These are phyloP conservation scores for Drosophila demipolita DNA, from an alignment of 2,888 invertebrate genomes.

Conservation along the genomic window DNA sequence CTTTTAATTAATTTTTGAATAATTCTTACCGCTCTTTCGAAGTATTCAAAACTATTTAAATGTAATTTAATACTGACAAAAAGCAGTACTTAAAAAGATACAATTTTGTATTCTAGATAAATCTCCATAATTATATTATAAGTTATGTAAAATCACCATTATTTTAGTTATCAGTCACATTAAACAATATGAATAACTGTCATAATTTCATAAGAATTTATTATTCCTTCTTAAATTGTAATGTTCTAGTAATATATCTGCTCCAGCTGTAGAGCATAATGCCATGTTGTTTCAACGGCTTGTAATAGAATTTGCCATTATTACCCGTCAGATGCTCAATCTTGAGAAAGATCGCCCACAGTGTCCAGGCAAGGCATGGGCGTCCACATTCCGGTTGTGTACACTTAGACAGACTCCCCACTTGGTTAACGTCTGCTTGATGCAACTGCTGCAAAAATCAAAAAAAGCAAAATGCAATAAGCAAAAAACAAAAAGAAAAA, in stretches of 20 bases:
- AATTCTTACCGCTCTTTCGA: not conserved
- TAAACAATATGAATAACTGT: not conserved
- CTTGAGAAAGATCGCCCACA: slow-evolving; percentile 31
- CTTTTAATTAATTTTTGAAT: not conserved
- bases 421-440: slow-evolving; percentile 26
- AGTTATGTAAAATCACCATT: not conserved
- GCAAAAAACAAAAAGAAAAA: not conserved
- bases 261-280: slow-evolving; percentile 16
- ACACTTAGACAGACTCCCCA: slow-evolving; percentile 15
- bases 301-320: slow-evolving; percentile 23
- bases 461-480: not conserved
- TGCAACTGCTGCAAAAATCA: slow-evolving; percentile 6
- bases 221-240: not conserved
- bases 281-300: slow-evolving; percentile 17
- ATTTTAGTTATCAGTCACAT: not conserved
- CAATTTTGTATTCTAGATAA: not conserved
- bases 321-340: slow-evolving; percentile 27
- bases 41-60: not conserved
- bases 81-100: not conserved
- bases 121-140: not conserved
- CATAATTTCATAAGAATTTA: not conserved
- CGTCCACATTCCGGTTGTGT: slow-evolving; percentile 22
- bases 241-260: not conserved
- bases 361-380: slow-evolving; percentile 9
- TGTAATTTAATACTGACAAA: not conserved